Evolutionary conservation across 2,888 invertebrate genomes (phyloP).

Genomic region (Bombylius discolor): DNA sequence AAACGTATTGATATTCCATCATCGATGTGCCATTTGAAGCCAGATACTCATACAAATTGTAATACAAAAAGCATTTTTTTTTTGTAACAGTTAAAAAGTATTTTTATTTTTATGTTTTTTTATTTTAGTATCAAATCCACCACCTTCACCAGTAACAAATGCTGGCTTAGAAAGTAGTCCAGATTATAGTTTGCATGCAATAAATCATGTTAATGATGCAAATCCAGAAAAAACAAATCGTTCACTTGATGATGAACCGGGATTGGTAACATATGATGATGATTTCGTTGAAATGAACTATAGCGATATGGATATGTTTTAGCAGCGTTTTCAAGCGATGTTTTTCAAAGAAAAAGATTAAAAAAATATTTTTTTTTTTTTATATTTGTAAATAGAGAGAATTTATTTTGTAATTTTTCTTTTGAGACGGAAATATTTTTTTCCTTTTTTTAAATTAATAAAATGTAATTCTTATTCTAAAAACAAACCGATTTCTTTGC

Average conservation of each 20-base stretch:
- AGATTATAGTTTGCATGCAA: conserved; percentile 44
- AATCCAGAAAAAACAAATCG: conserved; percentile 21
- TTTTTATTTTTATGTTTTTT: not conserved
- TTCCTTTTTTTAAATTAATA: no score
- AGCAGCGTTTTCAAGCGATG: conserved; percentile 18
- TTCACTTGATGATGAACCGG: conserved; percentile 26
- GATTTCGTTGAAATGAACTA: conserved; percentile 60
- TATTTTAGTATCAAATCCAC: conserved; percentile 48
- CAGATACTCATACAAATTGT: conserved; percentile 25
- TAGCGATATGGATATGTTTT: conserved; percentile 61
- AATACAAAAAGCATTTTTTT: conserved; percentile 2
- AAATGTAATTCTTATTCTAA: no score
- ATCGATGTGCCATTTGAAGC: conserved; percentile 18
- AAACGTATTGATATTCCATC: conserved; percentile 26
- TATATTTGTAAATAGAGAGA: no score
- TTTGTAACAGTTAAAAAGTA: not conserved
- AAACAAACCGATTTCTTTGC: no score
- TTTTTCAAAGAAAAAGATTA: no score
- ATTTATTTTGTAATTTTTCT: no score
- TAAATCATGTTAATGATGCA: conserved; percentile 27
- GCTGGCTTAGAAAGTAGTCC: conserved; percentile 50
- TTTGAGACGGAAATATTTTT: no score
- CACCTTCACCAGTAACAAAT: conserved; percentile 69
- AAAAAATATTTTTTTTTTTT: no score
- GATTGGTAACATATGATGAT: conserved; percentile 45